Evolutionary conservation across 2,113 vertebrate species (phyloP).

Genomic region (Peromyscus californicus): DNA sequence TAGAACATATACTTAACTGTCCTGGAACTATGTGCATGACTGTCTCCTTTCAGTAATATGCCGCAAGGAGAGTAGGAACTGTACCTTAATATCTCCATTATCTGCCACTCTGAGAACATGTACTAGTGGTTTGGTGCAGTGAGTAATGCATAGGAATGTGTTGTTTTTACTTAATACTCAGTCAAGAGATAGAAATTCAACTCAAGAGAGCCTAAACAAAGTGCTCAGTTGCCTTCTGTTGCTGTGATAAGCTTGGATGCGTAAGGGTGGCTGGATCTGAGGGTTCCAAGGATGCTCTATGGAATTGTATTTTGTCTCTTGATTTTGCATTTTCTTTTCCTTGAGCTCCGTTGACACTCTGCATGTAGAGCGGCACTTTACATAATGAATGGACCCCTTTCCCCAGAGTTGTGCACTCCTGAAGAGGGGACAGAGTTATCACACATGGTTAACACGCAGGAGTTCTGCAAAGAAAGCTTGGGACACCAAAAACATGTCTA

Average conservation of each 20-base stretch:
- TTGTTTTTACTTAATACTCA: neutral
- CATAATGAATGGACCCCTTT: neutral
- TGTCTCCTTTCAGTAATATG: neutral
- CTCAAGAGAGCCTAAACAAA: neutral
- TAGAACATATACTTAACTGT: neutral
- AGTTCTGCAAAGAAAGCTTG: neutral
- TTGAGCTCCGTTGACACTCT: neutral
- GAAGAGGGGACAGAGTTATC: neutral
- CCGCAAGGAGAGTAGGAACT: neutral
- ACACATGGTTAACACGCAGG: neutral
- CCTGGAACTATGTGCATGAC: slow-evolving; percentile 13
- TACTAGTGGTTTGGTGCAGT: neutral
- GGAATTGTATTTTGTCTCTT: neutral
- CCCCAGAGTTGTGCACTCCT: neutral
- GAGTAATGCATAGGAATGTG: neutral
- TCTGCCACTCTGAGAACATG: neutral
- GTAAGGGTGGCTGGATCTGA: neutral
- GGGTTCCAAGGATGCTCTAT: neutral
- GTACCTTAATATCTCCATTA: neutral
- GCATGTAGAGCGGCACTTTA: neutral
- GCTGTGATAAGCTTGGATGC: neutral
- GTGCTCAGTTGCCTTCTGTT: slow-evolving; percentile 10
- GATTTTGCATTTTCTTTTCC: neutral
- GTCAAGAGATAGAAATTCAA: slow-evolving; percentile 7
- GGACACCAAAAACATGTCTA: neutral